phyloP scores from a whole-genome alignment of 2,888 invertebrate species.

The Hermaeophaga mercurialis region DNA sequence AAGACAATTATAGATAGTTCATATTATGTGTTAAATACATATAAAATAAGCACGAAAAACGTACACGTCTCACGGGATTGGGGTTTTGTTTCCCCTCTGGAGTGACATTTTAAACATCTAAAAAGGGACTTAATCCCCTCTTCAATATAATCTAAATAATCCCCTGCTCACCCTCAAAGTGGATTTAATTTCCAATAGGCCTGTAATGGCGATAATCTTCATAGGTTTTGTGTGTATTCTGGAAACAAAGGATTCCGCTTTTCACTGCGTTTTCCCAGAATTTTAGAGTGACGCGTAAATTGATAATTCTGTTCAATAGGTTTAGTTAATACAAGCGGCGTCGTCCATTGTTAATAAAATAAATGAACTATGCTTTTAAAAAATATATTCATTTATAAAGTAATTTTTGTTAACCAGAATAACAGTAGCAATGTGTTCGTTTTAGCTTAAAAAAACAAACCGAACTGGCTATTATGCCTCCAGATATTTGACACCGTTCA shows the following conservation, averaged over 20 bases:
- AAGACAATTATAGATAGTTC: no score
- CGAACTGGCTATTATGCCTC: constrained; percentile 10
- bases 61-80: background rate
- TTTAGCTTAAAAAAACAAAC: no score
- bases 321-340: background rate
- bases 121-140: background rate
- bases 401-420: no score
- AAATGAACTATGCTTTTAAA: no score
- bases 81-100: background rate
- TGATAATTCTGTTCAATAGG: constrained; percentile 8
- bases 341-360: no score
- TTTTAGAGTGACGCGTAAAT: constrained; percentile 1
- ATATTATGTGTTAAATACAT: background rate
- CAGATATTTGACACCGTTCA: constrained; percentile 20
- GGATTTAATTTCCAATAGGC: constrained; percentile 15
- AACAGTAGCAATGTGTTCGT: no score
- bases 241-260: constrained; percentile 11
- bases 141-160: constrained; percentile 14
- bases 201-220: constrained; percentile 19
- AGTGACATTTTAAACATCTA: background rate
- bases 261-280: background rate
- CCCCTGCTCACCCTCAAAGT: constrained; percentile 15
- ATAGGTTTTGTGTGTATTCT: constrained; percentile 1
- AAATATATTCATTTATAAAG: no score
- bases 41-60: background rate